phyloP scores from a whole-genome alignment of 1,140 invertebrate species.

The Cheumatopsyche charites region DNA sequence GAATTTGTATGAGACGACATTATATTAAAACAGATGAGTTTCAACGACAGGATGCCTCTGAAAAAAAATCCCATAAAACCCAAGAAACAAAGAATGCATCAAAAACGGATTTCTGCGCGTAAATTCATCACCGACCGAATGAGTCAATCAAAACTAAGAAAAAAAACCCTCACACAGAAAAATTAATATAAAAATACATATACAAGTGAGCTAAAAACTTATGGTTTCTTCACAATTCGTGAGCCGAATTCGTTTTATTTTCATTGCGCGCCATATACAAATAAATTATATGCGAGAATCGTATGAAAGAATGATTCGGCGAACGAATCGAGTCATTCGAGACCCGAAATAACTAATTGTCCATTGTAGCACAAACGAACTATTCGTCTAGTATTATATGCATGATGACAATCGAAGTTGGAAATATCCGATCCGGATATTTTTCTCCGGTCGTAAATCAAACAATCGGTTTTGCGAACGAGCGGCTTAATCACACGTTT shows the following conservation, averaged over 20 bases:
- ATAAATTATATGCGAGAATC: background rate
- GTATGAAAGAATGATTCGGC: constrained; percentile 1
- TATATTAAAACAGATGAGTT: background rate
- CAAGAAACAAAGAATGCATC: constrained; percentile 20
- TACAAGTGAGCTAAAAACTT: background rate
- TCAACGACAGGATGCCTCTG: constrained; percentile 5
- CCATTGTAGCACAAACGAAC: constrained; percentile 6
- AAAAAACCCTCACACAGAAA: too few relatives aligned
- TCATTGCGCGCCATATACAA: constrained; percentile 21
- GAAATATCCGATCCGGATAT: too few relatives aligned
- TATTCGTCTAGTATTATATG: too few relatives aligned
- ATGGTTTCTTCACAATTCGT: constrained; percentile 3
- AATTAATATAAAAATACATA: background rate
- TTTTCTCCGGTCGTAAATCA: constrained; percentile 14
- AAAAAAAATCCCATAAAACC: constrained; percentile 14
- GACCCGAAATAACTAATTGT: constrained; percentile 17
- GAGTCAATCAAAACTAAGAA: constrained; percentile 11
- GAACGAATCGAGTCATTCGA: constrained; percentile 1
- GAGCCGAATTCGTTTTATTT: constrained; percentile 13
- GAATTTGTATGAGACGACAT: too few relatives aligned
- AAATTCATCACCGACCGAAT: constrained; percentile 20
- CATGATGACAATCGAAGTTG: too few relatives aligned
- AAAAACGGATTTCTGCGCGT: constrained; percentile 25
- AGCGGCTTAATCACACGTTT: constrained; percentile 24
- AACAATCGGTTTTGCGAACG: constrained; percentile 9